A percentile compares a stretch with the other conserved stretches of the same genome.
These are phyloP conservation scores for Harmothoe impar DNA, from an alignment of 2,888 invertebrate genomes.

Conservation along the genomic window DNA sequence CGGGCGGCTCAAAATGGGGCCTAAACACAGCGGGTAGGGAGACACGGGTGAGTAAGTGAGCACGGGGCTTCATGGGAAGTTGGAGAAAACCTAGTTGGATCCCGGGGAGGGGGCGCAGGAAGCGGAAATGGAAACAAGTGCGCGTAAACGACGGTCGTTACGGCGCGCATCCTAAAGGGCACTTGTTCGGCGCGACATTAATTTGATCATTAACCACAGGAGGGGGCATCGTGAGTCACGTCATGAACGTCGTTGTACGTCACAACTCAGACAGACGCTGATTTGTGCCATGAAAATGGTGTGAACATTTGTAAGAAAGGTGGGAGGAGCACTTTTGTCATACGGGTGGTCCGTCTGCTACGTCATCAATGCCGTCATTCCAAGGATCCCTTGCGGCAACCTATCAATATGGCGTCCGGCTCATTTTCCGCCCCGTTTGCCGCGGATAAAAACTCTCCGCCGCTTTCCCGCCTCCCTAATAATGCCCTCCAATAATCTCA, in stretches of 20 bases:
- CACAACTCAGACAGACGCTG: background rate
- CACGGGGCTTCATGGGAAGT: too few species aligned
- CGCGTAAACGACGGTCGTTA: constrained; percentile 40
- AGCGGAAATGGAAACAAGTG: constrained; percentile 43
- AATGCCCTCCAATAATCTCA: constrained; percentile 54
- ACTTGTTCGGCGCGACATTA: constrained; percentile 34
- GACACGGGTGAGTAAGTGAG: background rate
- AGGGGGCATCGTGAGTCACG: constrained; percentile 43
- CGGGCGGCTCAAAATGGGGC: background rate
- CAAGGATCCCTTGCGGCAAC: background rate
- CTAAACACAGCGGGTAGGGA: constrained; percentile 38
- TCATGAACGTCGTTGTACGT: background rate
- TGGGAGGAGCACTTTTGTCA: background rate
- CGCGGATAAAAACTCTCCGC: background rate
- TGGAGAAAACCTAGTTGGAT: background rate
- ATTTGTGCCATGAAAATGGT: background rate
- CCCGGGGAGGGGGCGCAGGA: background rate
- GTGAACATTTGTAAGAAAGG: background rate
- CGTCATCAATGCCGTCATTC: constrained; percentile 4
- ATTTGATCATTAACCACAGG: constrained; percentile 9
- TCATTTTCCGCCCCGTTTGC: constrained; percentile 57
- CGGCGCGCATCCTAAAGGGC: background rate
- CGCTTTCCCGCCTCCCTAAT: constrained; percentile 29
- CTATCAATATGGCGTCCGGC: constrained; percentile 43
- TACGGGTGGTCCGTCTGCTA: background rate